Percentiles rank a stretch among this genome's conserved stretches.
These are phyloP conservation scores for Urechis unicinctus DNA, from an alignment of 2,888 invertebrate species.

Conservation along the genomic window DNA sequence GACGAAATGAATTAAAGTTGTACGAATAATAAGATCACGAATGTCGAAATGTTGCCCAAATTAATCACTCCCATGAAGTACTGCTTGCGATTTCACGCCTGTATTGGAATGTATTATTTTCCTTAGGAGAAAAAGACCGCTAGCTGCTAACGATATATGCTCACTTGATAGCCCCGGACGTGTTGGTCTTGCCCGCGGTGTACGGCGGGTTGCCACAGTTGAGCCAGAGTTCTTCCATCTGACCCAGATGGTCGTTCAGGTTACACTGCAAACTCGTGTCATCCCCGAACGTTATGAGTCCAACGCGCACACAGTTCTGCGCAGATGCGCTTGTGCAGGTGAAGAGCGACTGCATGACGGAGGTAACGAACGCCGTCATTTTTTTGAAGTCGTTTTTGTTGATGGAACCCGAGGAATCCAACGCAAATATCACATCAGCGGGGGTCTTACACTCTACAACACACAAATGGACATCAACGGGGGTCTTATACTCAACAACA, in stretches of 20 bases:
- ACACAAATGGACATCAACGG: too few species aligned
- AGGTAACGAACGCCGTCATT: slow-evolving; percentile 2
- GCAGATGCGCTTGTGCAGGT: background rate
- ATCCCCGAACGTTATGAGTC: slow-evolving; percentile 7
- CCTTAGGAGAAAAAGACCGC: too few species aligned
- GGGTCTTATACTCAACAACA: too few species aligned
- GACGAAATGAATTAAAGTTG: too few species aligned
- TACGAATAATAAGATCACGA: too few species aligned
- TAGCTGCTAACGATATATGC: too few species aligned
- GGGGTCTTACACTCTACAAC: slow-evolving; percentile 9
- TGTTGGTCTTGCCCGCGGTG: slow-evolving; percentile 10
- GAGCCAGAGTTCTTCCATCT: slow-evolving; percentile 4
- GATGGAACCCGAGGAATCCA: slow-evolving; percentile 12
- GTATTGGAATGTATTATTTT: too few species aligned
- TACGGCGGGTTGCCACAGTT: slow-evolving; percentile 12
- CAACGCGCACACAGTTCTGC: background rate
- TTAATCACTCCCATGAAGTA: too few species aligned
- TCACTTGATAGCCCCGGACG: slow-evolving; percentile 6
- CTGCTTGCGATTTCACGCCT: too few species aligned
- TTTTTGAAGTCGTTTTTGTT: slow-evolving; percentile 4
- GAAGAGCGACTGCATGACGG: background rate
- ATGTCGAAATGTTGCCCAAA: too few species aligned
- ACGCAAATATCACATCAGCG: slow-evolving; percentile 9
- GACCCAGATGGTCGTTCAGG: background rate
- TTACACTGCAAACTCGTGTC: background rate